Conservation (phyloP, 2,888 invertebrate species). For the Apamea epomidion region DNA sequence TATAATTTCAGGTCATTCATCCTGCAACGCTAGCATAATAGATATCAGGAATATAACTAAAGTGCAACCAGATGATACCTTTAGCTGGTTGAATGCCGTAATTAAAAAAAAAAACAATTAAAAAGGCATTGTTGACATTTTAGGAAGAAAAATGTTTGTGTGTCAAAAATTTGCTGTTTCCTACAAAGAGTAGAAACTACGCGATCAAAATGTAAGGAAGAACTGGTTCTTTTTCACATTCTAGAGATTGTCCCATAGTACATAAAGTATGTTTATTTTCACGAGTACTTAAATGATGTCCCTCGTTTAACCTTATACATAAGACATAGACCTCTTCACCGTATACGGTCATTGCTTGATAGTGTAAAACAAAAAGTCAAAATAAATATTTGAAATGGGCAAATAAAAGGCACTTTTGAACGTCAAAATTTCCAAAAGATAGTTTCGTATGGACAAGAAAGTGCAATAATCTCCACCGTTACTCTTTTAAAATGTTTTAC, state of each 20-base stretch:
- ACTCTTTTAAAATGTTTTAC: too few relatives aligned
- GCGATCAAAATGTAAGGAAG: too few relatives aligned
- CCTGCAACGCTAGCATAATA: not conserved
- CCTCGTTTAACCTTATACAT: not conserved
- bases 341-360: not conserved
- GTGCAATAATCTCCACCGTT: too few relatives aligned
- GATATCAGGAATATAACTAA: not conserved
- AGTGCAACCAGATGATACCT: not conserved
- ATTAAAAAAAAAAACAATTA: too few relatives aligned
- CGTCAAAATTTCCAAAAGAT: too few relatives aligned
- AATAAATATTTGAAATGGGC: too few relatives aligned
- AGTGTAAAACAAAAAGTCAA: too few relatives aligned
- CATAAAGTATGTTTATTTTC: not conserved
- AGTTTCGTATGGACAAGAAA: too few relatives aligned
- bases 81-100: too few relatives aligned
- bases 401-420: too few relatives aligned
- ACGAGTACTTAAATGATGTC: not conserved
- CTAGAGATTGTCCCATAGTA: not conserved
- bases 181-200: not conserved
- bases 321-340: not conserved
- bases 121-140: not conserved
- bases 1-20: not conserved
- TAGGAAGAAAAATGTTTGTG: not conserved
- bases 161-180: not conserved
- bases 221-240: too few relatives aligned